Evolutionary conservation across 2,113 vertebrate species (phyloP).

Genomic region (Urocitellus parryii): DNA sequence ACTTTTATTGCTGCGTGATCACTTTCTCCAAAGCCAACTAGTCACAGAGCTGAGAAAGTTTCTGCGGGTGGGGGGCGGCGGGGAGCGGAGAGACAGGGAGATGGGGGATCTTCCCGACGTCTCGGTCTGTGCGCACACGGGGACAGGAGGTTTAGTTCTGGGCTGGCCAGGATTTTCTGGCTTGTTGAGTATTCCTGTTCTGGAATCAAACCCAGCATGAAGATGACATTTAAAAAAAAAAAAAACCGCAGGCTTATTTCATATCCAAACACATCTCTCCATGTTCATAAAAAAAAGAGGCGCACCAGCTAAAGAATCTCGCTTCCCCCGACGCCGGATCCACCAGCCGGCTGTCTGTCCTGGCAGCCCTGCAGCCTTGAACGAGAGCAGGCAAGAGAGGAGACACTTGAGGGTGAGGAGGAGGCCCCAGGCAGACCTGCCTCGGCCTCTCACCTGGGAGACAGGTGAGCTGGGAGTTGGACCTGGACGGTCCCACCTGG

Average conservation of each 20-base stretch:
- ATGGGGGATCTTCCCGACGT: background rate
- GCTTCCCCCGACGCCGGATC: background rate
- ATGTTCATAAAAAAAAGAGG: background rate
- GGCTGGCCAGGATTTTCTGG: slow-evolving; percentile 70
- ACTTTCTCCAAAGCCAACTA: background rate
- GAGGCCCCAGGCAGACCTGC: background rate
- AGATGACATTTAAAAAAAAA: slow-evolving; percentile 75
- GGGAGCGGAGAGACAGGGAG: background rate
- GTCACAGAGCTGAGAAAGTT: background rate
- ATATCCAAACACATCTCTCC: slow-evolving; percentile 47
- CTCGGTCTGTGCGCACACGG: background rate
- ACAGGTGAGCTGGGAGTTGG: background rate
- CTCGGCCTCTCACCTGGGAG: background rate
- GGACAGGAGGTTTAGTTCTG: slow-evolving; percentile 26
- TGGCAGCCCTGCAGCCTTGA: background rate
- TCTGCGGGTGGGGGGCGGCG: background rate
- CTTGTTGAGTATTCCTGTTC: slow-evolving; percentile 58
- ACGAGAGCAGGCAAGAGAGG: fast-evolving
- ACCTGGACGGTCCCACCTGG: background rate
- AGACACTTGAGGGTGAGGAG: fast-evolving
- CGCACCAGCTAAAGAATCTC: background rate
- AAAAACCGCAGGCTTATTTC: slow-evolving; percentile 38
- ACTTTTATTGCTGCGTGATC: background rate
- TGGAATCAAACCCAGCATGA: slow-evolving; percentile 73
- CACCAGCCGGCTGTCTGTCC: background rate